phyloP scores from a whole-genome alignment of 64 coral and sea anemone genomes.

The Montipora efflorescens region DNA sequence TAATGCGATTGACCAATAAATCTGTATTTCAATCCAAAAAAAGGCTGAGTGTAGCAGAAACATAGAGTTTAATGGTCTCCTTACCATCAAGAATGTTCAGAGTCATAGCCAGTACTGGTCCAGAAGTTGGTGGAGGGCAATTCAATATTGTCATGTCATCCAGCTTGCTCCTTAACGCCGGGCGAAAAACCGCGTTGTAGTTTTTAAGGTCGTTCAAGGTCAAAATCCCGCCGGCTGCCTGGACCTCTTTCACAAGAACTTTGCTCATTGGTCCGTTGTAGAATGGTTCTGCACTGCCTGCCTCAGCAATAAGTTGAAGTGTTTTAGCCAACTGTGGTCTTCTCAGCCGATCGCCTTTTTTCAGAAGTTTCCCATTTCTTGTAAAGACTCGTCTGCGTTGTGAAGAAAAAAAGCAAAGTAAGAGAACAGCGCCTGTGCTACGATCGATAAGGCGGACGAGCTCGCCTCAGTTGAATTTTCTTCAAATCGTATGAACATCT shows the following conservation, averaged over 20 bases:
- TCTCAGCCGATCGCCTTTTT: constrained; percentile 83
- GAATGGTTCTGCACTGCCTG: constrained; percentile 83
- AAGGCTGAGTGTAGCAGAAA: too few relatives aligned
- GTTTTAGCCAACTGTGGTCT: constrained; percentile 86
- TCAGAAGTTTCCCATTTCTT: constrained; percentile 77
- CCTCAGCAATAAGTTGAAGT: constrained; percentile 73
- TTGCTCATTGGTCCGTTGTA: constrained; percentile 85
- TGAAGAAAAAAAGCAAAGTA: not conserved
- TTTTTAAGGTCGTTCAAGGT: constrained; percentile 85
- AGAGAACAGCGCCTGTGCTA: too few relatives aligned
- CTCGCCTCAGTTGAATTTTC: too few relatives aligned
- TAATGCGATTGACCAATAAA: not conserved
- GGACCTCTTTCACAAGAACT: constrained; percentile 81
- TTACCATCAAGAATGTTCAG: constrained; percentile 90
- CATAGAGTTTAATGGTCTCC: not conserved
- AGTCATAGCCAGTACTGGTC: constrained; percentile 90
- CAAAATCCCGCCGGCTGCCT: constrained; percentile 75
- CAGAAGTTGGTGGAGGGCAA: constrained; percentile 89
- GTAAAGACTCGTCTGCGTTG: constrained; percentile 77
- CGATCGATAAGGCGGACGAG: too few relatives aligned
- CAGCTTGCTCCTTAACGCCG: constrained; percentile 72
- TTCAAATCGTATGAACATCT: too few relatives aligned
- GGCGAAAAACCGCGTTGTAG: constrained; percentile 84
- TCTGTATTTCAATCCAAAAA: not conserved
- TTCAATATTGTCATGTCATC: constrained; percentile 83